Evolutionary conservation across 2,797 vertebrate genomes (phyloP).

Genomic region (Tokudaia muenninki): DNA sequence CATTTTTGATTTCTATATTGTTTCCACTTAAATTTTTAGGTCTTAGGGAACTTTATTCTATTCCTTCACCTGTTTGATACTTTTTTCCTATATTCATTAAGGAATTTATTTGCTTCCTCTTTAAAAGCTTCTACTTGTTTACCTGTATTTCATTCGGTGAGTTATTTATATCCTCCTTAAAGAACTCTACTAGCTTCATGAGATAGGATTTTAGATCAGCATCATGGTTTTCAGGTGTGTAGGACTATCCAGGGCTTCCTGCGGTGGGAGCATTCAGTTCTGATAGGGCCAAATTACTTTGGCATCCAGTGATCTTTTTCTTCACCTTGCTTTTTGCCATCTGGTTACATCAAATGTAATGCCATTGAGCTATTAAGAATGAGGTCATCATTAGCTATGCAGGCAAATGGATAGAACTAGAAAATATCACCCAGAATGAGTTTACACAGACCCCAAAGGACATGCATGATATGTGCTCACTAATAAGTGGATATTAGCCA

Average conservation of each 20-base stretch:
- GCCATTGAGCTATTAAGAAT: background rate
- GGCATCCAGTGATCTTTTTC: background rate
- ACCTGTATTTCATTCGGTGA: background rate
- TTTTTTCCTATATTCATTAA: background rate
- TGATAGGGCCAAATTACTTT: background rate
- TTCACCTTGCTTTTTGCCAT: background rate
- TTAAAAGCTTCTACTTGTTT: background rate
- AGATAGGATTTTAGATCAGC: background rate
- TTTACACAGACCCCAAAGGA: background rate
- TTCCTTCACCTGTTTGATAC: background rate
- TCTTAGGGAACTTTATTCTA: background rate
- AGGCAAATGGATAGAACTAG: background rate
- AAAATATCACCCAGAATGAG: background rate
- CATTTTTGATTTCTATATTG: background rate
- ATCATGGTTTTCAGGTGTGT: background rate
- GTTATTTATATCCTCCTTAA: background rate
- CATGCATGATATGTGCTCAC: background rate
- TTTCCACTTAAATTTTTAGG: background rate
- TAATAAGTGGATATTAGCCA: background rate
- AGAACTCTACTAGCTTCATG: background rate
- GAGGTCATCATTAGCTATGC: background rate
- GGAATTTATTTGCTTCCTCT: background rate
- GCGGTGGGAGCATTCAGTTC: background rate
- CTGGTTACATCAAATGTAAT: background rate
- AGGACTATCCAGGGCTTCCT: background rate